Evolutionary conservation across 2,113 vertebrate species (phyloP), one percentile per base, ranked within the genome.

Genomic region (Thoracochromis brauschi): DNA sequence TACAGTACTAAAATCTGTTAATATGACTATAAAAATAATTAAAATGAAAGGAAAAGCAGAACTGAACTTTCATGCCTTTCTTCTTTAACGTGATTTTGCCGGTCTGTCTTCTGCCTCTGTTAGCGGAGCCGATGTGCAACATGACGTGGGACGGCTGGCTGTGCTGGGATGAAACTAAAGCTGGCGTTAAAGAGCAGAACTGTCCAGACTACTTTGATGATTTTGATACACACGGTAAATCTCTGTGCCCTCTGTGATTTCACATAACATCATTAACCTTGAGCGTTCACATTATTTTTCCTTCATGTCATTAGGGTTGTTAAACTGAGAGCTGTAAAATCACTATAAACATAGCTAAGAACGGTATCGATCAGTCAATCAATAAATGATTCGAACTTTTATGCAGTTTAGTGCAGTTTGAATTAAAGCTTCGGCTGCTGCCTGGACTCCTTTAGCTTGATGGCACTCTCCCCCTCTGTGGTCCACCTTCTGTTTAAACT

Each of bases 141-240:
- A 95, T 95, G 7, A 99, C 98, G 0, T 99, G 99, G 99, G 99
- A 99, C 17, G 99, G 98, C 0, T 99, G 99, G 99, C 88, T 99
- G 57, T 99, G 99, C 89, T 99, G 99, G 99, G 97, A 96, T 0
- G 96, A 98, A 12, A 96, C 97, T 0, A 93, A 97, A 5, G 97
- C 97, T 0, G 99, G 98, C 26, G 87, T 96, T 0, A 96, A 97
- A 0, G 96, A 97, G 83, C 98, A 99, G 89, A 96, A 92, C 71
- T 99, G 99, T 85, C 98, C 99, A 3, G 97, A 98, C 88, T 99
- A 99, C 87, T 99, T 93, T 26, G 88, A 96, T 4, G 96, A 99
- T 85, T 99, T 99, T 82, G 98, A 99, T 91, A 95, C 97, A 2
- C 96, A 95, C 73, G 98, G 99, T 99, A 89, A 80, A 26, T 47